Percentiles rank a stretch among this genome's conserved stretches.
Conservation (phyloP, 2,888 invertebrate species). For the Dendrolimus houi region DNA sequence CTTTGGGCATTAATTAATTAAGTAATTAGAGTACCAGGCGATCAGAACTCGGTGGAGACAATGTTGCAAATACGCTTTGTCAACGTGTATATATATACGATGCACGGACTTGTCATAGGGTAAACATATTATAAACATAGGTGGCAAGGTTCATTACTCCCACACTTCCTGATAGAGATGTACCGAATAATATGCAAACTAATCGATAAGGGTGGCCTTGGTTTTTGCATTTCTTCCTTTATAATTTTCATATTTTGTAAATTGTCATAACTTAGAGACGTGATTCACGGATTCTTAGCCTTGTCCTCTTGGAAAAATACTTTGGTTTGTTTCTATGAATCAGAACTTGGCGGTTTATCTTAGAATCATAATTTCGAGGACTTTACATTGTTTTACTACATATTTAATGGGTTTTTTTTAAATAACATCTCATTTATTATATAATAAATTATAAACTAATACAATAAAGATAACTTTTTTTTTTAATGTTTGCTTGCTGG, state of each 20-base stretch:
- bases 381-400: too few species aligned
- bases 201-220: conserved; percentile 57
- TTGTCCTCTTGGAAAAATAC: background rate
- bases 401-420: too few species aligned
- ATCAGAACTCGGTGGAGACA: conserved; percentile 35
- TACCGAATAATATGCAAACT: conserved; percentile 45
- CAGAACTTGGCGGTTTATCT: background rate
- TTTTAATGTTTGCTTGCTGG: too few species aligned
- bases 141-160: conserved; percentile 54
- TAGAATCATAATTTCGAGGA: too few species aligned
- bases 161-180: conserved; percentile 60
- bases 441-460: too few species aligned
- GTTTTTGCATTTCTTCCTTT: conserved; percentile 28
- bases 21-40: conserved; percentile 33
- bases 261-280: conserved; percentile 1
- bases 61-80: conserved; percentile 25
- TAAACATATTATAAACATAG: conserved; percentile 33
- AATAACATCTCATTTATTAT: too few species aligned
- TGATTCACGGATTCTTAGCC: background rate
- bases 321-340: background rate
- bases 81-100: conserved; percentile 51
- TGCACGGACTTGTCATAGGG: conserved; percentile 41
- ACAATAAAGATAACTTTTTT: too few species aligned
- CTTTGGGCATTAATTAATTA: conserved; percentile 1
- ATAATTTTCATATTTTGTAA: conserved; percentile 8